A percentile compares a stretch with the other conserved stretches of the same genome.
These are phyloP conservation scores for Acleris holmiana DNA, from an alignment of 2,888 invertebrate species.

Conservation along the genomic window DNA sequence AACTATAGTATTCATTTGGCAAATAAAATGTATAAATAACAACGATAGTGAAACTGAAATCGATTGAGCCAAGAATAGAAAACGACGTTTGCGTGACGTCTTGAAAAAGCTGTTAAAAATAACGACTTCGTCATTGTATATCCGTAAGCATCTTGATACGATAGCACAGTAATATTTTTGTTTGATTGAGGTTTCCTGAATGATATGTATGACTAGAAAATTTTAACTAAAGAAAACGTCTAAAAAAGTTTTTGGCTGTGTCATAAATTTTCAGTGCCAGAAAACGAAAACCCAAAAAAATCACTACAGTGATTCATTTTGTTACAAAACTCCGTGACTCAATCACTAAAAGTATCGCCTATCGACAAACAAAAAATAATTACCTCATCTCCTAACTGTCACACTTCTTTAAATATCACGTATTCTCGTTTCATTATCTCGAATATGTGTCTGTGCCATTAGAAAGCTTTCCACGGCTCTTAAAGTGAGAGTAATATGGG, in stretches of 20 bases:
- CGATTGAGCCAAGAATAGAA: conserved; percentile 16
- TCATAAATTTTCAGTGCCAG: conserved; percentile 10
- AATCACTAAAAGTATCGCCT: conserved; percentile 33
- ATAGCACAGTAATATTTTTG: background rate
- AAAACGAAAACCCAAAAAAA: conserved; percentile 8
- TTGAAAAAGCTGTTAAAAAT: conserved; percentile 20
- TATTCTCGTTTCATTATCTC: conserved; percentile 31
- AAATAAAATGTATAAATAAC: conserved; percentile 18
- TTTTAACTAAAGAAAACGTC: background rate
- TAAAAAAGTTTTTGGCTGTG: conserved; percentile 17
- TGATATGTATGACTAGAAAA: background rate
- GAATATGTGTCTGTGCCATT: background rate
- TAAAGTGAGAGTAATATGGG: background rate
- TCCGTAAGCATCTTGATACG: background rate
- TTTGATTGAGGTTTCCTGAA: background rate
- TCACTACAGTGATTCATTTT: conserved; percentile 10
- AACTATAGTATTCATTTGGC: background rate
- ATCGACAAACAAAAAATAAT: conserved; percentile 40
- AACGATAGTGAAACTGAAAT: conserved; percentile 30
- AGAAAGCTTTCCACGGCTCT: background rate
- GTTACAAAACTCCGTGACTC: conserved; percentile 40
- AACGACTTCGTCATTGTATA: background rate
- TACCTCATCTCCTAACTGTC: conserved; percentile 39
- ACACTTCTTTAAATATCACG: conserved; percentile 36
- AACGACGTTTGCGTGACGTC: conserved; percentile 21